Base-by-base conservation (phyloP, 1,140 invertebrate species). In the Amyelois transitella region DNA sequence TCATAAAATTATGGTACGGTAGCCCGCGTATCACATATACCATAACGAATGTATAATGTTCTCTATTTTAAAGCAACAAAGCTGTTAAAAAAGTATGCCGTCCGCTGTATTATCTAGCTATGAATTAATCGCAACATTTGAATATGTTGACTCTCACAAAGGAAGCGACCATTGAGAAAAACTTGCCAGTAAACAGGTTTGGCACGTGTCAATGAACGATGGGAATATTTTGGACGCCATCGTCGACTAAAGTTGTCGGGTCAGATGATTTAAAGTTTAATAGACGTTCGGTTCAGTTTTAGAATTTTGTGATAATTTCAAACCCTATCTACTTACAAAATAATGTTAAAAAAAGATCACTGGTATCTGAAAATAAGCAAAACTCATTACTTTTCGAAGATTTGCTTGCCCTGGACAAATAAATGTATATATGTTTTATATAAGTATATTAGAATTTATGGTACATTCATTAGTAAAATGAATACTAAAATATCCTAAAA, bases 71-170 rank as follows among this genome's bases (percentile, higher is more conserved):
- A 38, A 4, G 32, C 32, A 38, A 14, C 32, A 38, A 14, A 38
- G 32, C 5, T 4, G 32, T 14, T 6, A 14, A 12, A 14, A 38
- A 38, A 38, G 32, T 6, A 14, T 14, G 32, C 10, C 28, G 7
- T 6, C 12, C 28, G 32, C 10, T 12, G 7, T 6, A 10, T 12
- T 79, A 85, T 81, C 76, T 77, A 81, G 72, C 84, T 72, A 86
- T 86, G 85, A 88, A 86, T 88, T 88, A 86, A 86, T 86, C 81
- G 82, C 85, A 85, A 86, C 82, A 79, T 85, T 86, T 81, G 82
- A 85, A 86, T 84, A 85, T 83, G 83, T 86, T 86, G 82, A 87
- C 79, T 75, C 83, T 83, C 69, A 86, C 81, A 83, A 84, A 87
- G 81, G 81, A 84, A 84, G 78, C 80, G 77, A 72, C 78, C 85